Evolutionary conservation across 2,888 invertebrate species (phyloP), one percentile per base, ranked within the genome.

Genomic region (Salpingus planirostris): DNA sequence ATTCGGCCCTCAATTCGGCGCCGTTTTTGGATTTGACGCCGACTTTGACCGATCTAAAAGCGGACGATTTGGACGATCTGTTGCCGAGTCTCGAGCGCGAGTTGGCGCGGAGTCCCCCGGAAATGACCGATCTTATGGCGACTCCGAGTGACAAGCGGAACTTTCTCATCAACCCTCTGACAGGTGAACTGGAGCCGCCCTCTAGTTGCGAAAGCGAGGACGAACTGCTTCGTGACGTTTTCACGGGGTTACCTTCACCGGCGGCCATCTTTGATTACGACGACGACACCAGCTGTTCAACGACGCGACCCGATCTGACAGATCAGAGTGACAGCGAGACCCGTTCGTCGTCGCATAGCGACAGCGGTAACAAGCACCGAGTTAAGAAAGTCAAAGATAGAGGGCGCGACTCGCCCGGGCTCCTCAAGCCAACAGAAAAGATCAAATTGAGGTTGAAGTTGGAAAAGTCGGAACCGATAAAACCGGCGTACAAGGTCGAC

Each of bases 81-180:
- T 64, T 80, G 54, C 76, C 77, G 10, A 70, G 71, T 15, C 59
- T 76, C 11, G 76, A 74, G 26, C 69, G 73, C 46, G 76, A 79
- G 50, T 67, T 78, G 26, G 56, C 67, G 27, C 67, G 67, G 3
- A 61, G 44, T 66, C 70, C 29, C 60, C 33, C 70, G 55, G 74
- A 61, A 62, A 67, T 50, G 50, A 73, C 48, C 51, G 76, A 55
- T 61, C 60, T 70, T 36, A 76, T 74, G 29, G 74, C 74, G 26
- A 70, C 73, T 8, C 14, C 29, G 37, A 78, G 33, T 2, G 39
- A 42, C 27, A 30, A 33, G 24, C 39, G 78, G 52, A 85, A 85
- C 66, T 86, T 85, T 69, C 76, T 91, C 24, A 88, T 91, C 49
- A 92, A 91, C 69, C 90, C 91, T 1, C 70, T 90, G 40, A 90